These are phyloP conservation scores for Bryconaethiops microstoma DNA, from an alignment of 2,797 vertebrate genomes.

Conservation along the genomic window DNA sequence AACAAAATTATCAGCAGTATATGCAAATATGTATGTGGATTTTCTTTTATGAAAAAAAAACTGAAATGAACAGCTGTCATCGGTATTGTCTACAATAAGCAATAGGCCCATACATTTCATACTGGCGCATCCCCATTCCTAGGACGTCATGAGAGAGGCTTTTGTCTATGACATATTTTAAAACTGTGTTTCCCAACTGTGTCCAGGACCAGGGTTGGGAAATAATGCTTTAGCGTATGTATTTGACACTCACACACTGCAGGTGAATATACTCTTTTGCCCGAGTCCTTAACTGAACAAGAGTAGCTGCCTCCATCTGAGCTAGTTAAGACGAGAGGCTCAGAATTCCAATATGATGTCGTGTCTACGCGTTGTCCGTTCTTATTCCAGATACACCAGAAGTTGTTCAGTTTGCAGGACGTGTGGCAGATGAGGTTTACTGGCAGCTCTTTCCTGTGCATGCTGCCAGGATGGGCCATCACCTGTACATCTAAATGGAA, in stretches of 20 bases:
- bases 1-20: too few species aligned
- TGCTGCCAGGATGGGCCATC: background rate
- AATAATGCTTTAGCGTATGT: background rate
- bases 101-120: too few species aligned
- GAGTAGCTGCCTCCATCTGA: constrained; percentile 6
- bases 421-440: constrained; percentile 23
- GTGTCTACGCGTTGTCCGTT: background rate
- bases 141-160: too few species aligned
- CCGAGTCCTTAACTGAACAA: background rate
- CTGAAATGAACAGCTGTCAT: too few species aligned
- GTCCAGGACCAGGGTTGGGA: too few species aligned
- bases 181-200: too few species aligned
- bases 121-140: too few species aligned
- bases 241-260: constrained; percentile 39
- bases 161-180: too few species aligned
- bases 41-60: too few species aligned
- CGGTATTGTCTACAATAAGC: too few species aligned
- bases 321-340: background rate
- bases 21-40: too few species aligned
- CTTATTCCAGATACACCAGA: constrained; percentile 7
- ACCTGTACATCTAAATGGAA: constrained; percentile 34
- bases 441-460: background rate
- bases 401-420: constrained; percentile 12
- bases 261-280: background rate
- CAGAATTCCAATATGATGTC: background rate